Evolutionary conservation across 2,113 vertebrate genomes (phyloP).

Genomic region (Cavia porcellus): DNA sequence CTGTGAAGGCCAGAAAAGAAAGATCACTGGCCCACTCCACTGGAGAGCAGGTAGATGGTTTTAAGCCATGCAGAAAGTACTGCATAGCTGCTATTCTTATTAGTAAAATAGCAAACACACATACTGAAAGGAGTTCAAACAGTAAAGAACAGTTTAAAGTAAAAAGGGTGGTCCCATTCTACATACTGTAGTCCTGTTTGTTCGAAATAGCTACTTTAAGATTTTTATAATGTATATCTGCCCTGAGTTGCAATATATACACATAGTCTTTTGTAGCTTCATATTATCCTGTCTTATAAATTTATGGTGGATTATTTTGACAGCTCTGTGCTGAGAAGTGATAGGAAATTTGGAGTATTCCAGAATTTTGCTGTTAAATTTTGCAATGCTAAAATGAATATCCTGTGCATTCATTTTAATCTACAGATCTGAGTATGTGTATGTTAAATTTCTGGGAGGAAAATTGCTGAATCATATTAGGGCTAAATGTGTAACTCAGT

Average conservation of each 20-base stretch:
- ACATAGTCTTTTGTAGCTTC: neutral
- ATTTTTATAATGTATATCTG: neutral
- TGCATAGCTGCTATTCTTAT: neutral
- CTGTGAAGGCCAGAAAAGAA: neutral
- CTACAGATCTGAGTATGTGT: neutral
- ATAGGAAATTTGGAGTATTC: neutral
- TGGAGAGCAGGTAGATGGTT: neutral
- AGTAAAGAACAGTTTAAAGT: slow-evolving; percentile 14
- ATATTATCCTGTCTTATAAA: neutral
- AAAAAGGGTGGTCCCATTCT: neutral
- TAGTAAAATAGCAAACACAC: neutral
- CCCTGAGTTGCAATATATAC: neutral
- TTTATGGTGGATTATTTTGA: neutral
- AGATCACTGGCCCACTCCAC: neutral
- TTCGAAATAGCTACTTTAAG: neutral
- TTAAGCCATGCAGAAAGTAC: neutral
- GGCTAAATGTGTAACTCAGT: neutral
- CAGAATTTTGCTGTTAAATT: slow-evolving; percentile 36
- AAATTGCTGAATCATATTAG: neutral
- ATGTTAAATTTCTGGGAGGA: neutral
- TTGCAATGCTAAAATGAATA: neutral
- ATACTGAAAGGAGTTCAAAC: neutral
- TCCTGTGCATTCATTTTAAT: neutral
- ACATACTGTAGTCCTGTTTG: neutral
- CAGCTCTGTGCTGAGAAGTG: neutral